Percentiles rank a stretch among this genome's conserved stretches.
Evolutionary conservation across 2,888 invertebrate genomes (phyloP).

Genomic region (Hololepta plana): DNA sequence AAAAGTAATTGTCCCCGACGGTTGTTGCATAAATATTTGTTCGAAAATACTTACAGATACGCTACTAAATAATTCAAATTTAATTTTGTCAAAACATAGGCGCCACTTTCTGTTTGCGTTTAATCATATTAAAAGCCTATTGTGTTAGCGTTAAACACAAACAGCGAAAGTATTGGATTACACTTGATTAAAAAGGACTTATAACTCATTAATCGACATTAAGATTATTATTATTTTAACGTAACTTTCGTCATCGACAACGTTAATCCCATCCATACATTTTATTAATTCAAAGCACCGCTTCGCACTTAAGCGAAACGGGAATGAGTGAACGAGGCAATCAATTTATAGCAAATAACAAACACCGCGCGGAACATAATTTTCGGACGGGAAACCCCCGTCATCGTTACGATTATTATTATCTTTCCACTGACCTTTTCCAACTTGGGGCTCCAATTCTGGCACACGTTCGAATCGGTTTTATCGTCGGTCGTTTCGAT

Average conservation of each 20-base stretch:
- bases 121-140: conserved; percentile 28
- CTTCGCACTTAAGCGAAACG: no score
- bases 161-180: conserved; percentile 23
- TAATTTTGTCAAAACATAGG: conserved; percentile 22
- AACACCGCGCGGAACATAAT: no score
- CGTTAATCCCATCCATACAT: no score
- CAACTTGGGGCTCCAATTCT: conserved; percentile 31
- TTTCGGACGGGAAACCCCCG: no score
- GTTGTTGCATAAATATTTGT: conserved; percentile 7
- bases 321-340: no score
- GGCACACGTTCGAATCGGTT: conserved; percentile 17
- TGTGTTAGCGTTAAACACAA: conserved; percentile 18
- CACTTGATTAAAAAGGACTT: conserved; percentile 28
- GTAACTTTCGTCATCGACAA: no score
- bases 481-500: conserved; percentile 77
- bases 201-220: no score
- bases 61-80: conserved; percentile 25
- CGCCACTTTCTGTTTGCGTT: conserved; percentile 25
- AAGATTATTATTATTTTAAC: no score
- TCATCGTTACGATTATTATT: conserved; percentile 1
- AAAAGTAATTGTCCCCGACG: no score
- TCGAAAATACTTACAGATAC: conserved; percentile 12
- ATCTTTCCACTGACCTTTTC: conserved; percentile 29
- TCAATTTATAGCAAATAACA: no score
- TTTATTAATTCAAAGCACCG: no score